These are phyloP conservation scores for Coelopa pilipes DNA, from an alignment of 2,888 invertebrate genomes.

Conservation along the genomic window DNA sequence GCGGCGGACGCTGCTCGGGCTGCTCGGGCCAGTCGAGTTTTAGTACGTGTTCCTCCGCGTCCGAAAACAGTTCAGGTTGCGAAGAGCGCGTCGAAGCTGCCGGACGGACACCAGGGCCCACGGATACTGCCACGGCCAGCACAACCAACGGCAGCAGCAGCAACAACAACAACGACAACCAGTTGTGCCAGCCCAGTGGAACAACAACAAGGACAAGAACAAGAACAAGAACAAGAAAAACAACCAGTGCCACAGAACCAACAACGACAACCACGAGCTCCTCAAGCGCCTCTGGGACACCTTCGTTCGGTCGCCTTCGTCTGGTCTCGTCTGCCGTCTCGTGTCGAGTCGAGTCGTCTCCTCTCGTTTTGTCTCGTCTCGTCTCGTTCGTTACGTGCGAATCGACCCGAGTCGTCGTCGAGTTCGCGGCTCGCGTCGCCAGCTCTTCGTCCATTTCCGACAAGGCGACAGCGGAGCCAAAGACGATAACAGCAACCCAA, in stretches of 20 bases:
- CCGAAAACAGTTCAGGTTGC: constrained; percentile 63
- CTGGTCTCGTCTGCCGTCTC: too few species aligned
- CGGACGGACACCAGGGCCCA: constrained; percentile 40
- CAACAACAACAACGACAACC: background rate
- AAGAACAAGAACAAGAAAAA: constrained; percentile 18
- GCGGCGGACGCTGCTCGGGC: background rate
- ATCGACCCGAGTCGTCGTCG: too few species aligned
- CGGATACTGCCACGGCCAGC: constrained; percentile 17
- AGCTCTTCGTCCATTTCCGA: too few species aligned
- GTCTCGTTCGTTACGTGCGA: too few species aligned
- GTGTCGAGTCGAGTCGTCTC: too few species aligned
- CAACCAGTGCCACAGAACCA: constrained; percentile 2
- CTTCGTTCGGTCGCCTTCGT: too few species aligned
- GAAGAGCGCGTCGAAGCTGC: constrained; percentile 47
- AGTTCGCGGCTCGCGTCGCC: too few species aligned
- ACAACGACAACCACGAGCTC: background rate
- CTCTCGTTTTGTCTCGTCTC: too few species aligned
- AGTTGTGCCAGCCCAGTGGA: background rate
- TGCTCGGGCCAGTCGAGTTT: constrained; percentile 56
- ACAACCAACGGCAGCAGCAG: background rate
- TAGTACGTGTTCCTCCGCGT: constrained; percentile 67
- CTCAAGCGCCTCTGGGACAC: too few species aligned
- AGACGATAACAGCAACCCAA: too few species aligned
- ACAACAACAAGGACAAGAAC: background rate
- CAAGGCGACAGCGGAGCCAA: too few species aligned